Base-by-base conservation (phyloP, 2,113 vertebrate genomes). In the Xyliphius kryptos region DNA sequence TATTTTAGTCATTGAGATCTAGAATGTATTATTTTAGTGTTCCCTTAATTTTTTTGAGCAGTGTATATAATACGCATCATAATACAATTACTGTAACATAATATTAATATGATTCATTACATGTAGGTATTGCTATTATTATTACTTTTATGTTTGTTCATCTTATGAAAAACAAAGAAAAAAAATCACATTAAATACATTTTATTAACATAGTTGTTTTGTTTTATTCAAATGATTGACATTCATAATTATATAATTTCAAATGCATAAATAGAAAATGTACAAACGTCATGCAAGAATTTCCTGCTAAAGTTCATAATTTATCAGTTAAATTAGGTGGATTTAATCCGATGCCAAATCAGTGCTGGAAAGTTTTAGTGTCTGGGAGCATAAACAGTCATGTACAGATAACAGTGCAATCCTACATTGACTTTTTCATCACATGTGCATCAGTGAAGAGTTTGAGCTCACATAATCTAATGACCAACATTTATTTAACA, bases 201-300 rank as follows among this genome's bases (percentile, higher is more conserved):
- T 59, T 12, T 20, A 58, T 32, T 41, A 48, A 38, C 26, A 38
- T 12, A 26, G 52, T 47, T 22, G 37, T 37, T 47, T 36, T 52
- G 59, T 56, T 55, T 56, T 50, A 51, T 36, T 47, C 5, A 61
- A 41, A 66, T 56, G 12, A 66, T 55, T 36, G 56, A 17, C 67
- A 53, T 66, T 38, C 20, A 62, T 64, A 41, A 62, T 61, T 59
- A 54, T 16, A 68, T 37, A 22, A 52, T 44, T 68, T 65, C 6
- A 16, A 67, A 63, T 54, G 53, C 32, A 71, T 63, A 32, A 68
- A 68, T 72, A 72, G 36, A 72, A 72, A 72, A 68, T 65, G 55
- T 65, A 68, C 56, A 72, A 68, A 60, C 55, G 56, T 58, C 55
- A 72, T 68, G 70, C 70, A 55, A 43, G 53, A 19, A 13, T 55